Percentiles rank a stretch among this genome's conserved stretches.
Evolutionary conservation across 2,113 vertebrate genomes (phyloP).

Genomic region (Istiophorus platypterus): DNA sequence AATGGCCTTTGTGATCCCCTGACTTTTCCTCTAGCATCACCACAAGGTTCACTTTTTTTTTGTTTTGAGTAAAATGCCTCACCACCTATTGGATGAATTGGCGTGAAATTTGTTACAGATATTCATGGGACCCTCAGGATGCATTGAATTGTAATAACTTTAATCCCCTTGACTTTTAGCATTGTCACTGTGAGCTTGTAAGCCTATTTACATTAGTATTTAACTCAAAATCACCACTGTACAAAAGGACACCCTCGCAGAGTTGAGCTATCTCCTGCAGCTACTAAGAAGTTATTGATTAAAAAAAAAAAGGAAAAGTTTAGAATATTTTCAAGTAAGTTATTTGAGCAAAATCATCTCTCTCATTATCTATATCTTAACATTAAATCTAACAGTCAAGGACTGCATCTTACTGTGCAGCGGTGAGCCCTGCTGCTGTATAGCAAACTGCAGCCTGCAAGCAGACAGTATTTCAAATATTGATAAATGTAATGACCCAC

Average conservation of each 20-base stretch:
- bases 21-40: neutral
- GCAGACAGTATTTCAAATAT: slow-evolving; percentile 19
- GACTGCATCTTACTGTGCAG: neutral
- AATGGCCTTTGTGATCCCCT: neutral
- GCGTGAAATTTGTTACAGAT: too few relatives aligned
- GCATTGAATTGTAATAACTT: neutral
- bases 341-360: neutral
- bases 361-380: neutral
- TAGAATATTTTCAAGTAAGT: neutral
- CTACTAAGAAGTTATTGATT: too few relatives aligned
- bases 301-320: too few relatives aligned
- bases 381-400: neutral
- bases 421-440: neutral
- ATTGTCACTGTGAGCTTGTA: too few relatives aligned
- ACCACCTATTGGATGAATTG: too few relatives aligned
- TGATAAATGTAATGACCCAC: slow-evolving; percentile 1
- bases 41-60: too few relatives aligned
- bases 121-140: neutral
- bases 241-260: too few relatives aligned
- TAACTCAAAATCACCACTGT: neutral
- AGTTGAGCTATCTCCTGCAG: neutral
- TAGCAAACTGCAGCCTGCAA: neutral
- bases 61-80: too few relatives aligned
- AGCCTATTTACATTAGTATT: neutral
- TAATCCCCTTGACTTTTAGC: too few relatives aligned